Evolutionary conservation across 2,113 vertebrate species (phyloP), one percentile per base, ranked within the genome.

Genomic region (Tragulus kanchil): DNA sequence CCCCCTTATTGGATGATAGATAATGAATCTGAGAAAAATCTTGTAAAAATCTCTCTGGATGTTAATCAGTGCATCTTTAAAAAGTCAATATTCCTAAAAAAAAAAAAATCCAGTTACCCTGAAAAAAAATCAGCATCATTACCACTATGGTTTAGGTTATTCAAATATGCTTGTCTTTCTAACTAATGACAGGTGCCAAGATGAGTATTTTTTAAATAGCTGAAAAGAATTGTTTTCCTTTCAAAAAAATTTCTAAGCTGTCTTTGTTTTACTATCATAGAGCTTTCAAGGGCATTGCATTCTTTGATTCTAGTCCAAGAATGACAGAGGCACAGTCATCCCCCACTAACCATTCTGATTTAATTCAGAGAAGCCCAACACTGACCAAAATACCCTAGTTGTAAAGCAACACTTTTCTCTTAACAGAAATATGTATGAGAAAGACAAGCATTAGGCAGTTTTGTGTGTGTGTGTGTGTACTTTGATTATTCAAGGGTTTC

Each of bases 1-100:
- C 54, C 62, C 45, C 58, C 11, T 75, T 77, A 52, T 54, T 94
- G 19, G 50, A 56, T 75, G 10, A 48, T 67, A 14, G 48, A 90
- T 42, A 94, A 90, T 50, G 65, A 58, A 85, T 50, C 67, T 84
- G 26, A 71, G 5, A 89, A 50, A 84, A 90, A 91, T 54, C n/a
- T 69, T 88, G 3, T 19, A 91, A 69, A 79, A 89, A 23, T 78
- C 54, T 36, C 28, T 54, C 6, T 42, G 16, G 31, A 12, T 79
- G 11, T 58, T 94, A 86, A 83, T 31, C 45, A 84, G 48, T 62
- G 28, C 45, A 36, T 67, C 82, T 64, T 85, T 31, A 52, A 85
- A 93, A 78, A 21, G 25, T 48, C 71, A 14, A 12, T 64, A 8
- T 93, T 79, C 50, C 56, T 54, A 36, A 36, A 36, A 36, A 50